phyloP scores from a whole-genome alignment of 2,797 vertebrate genomes.

The Enteromius trimaculatus region DNA sequence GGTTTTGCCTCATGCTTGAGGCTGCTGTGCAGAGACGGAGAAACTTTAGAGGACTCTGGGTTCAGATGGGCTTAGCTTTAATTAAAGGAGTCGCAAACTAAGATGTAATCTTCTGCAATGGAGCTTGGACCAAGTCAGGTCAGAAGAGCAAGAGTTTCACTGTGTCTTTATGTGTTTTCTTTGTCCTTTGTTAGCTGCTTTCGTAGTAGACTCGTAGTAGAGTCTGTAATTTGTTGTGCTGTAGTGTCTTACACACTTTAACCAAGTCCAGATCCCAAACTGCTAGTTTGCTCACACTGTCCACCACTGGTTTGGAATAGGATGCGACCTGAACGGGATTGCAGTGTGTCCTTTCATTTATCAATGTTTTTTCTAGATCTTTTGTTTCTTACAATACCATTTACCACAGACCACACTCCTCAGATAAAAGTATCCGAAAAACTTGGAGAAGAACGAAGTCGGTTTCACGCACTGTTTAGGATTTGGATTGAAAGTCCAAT shows the following conservation, averaged over 20 bases:
- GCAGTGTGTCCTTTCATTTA: not conserved
- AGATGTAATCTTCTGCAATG: constrained; percentile 58
- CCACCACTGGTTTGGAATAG: not conserved
- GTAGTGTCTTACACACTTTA: not conserved
- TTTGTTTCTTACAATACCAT: constrained; percentile 19
- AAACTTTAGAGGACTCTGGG: constrained; percentile 49
- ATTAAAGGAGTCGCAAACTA: constrained; percentile 59
- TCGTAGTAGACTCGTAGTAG: not conserved
- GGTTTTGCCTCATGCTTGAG: constrained; percentile 60
- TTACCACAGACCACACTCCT: constrained; percentile 22
- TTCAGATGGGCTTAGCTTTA: constrained; percentile 61
- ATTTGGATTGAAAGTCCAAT: constrained; percentile 43
- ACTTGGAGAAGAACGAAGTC: constrained; percentile 4
- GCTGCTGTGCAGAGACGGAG: constrained; percentile 40
- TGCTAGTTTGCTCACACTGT: constrained; percentile 7
- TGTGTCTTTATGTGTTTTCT: not conserved
- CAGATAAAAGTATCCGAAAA: constrained; percentile 37
- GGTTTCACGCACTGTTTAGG: constrained; percentile 33
- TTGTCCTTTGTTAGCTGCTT: constrained; percentile 39
- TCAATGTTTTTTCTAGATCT: not conserved
- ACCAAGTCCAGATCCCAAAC: constrained; percentile 4
- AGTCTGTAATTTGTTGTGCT: constrained; percentile 1
- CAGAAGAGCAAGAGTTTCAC: not conserved
- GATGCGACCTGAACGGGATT: not conserved
- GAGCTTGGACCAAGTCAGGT: constrained; percentile 23